Conservation (phyloP, 1,140 invertebrate genomes). For the Drosophila tsacasi region DNA sequence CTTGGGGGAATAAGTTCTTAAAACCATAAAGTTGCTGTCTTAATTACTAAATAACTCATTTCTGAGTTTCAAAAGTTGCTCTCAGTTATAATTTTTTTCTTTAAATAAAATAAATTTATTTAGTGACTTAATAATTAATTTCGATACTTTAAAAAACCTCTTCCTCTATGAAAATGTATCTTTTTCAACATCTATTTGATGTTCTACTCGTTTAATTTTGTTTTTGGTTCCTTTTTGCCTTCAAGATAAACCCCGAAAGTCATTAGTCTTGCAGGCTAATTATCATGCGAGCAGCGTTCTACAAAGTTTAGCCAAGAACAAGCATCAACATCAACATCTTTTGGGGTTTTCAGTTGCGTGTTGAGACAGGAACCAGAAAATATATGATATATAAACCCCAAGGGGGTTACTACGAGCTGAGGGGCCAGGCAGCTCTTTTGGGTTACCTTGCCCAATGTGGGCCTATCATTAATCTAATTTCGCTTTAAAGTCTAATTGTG, state of each 20-base stretch:
- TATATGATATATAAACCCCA: constrained; percentile 7
- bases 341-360: constrained; percentile 53
- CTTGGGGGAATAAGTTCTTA: too few species aligned
- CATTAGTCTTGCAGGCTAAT: constrained; percentile 74
- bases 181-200: constrained; percentile 38
- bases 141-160: not conserved
- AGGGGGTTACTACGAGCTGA: not conserved
- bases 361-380: constrained; percentile 34
- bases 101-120: not conserved
- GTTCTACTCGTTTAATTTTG: constrained; percentile 53
- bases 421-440: constrained; percentile 23
- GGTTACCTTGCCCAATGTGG: constrained; percentile 55
- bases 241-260: constrained; percentile 46
- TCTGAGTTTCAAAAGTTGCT: too few species aligned
- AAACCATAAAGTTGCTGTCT: not conserved
- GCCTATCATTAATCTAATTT: constrained; percentile 82
- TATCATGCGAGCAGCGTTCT: constrained; percentile 63
- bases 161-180: constrained; percentile 6
- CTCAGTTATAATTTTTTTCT: not conserved
- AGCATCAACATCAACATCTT: constrained; percentile 53
- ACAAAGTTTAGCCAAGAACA: constrained; percentile 61
- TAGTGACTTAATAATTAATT: not conserved
- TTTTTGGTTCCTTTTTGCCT: constrained; percentile 27
- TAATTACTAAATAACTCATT: too few species aligned
- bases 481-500: constrained; percentile 71